Percentiles rank a stretch among this genome's conserved stretches.
These are phyloP conservation scores for Sebastes variabilis DNA, from an alignment of 2,797 vertebrate species.

Conservation along the genomic window DNA sequence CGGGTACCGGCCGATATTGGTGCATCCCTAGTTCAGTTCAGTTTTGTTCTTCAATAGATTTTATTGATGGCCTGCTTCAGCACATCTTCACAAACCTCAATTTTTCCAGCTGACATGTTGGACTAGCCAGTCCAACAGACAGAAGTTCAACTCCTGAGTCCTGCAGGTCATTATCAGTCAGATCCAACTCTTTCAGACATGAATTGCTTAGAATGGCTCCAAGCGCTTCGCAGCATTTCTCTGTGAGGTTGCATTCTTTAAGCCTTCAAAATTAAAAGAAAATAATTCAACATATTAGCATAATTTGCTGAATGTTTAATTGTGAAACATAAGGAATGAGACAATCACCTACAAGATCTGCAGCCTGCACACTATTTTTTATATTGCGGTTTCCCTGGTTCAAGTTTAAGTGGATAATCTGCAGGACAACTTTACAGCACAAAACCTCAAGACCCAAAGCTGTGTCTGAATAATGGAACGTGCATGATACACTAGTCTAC, in stretches of 20 bases:
- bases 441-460: too few species aligned
- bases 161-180: constrained; percentile 58
- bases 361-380: too few species aligned
- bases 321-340: not conserved
- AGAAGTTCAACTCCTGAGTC: constrained; percentile 36
- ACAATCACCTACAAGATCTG: not conserved
- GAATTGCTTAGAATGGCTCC: not conserved
- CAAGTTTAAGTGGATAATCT: too few species aligned
- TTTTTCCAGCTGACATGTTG: constrained; percentile 32
- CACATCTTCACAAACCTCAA: constrained; percentile 22
- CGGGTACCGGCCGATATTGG: too few species aligned
- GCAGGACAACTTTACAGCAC: too few species aligned
- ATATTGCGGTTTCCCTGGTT: too few species aligned
- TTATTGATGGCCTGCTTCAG: not conserved
- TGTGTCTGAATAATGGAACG: too few species aligned
- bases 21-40: too few species aligned
- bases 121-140: constrained; percentile 7
- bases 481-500: too few species aligned
- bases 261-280: constrained; percentile 14
- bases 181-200: constrained; percentile 35
- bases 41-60: not conserved
- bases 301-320: not conserved
- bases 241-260: constrained; percentile 38
- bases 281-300: not conserved
- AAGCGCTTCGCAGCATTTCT: constrained; percentile 15